A percentile compares a stretch with the other conserved stretches of the same genome.
These are phyloP conservation scores for Odontomyia ornata DNA, from an alignment of 2,888 invertebrate genomes.

Conservation along the genomic window DNA sequence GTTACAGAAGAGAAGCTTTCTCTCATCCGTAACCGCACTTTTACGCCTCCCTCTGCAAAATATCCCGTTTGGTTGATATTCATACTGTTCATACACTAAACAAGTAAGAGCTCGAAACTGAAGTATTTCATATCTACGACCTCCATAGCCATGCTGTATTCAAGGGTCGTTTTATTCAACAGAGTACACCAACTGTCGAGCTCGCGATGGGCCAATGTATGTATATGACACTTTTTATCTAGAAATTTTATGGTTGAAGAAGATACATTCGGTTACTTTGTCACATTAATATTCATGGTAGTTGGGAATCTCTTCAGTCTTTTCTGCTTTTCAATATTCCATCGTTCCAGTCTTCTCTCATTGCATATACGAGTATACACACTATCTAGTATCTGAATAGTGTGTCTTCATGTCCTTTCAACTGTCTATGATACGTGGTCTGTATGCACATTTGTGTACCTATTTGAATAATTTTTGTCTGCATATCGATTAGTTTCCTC, in stretches of 20 bases:
- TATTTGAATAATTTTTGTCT: slow-evolving; percentile 34
- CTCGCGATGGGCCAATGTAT: background rate
- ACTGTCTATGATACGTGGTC: background rate
- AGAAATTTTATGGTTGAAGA: slow-evolving; percentile 35
- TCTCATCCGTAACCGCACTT: background rate
- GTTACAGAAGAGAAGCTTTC: slow-evolving; percentile 9
- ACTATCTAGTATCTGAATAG: background rate
- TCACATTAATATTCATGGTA: slow-evolving; percentile 40
- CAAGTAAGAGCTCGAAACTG: background rate
- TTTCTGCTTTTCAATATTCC: background rate
- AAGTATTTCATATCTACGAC: slow-evolving; percentile 19
- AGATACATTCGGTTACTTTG: slow-evolving; percentile 33
- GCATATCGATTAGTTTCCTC: slow-evolving; percentile 27
- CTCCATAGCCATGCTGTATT: slow-evolving; percentile 19
- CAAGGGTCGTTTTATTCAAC: slow-evolving; percentile 14
- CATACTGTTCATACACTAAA: too few species aligned
- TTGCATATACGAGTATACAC: background rate
- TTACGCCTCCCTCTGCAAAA: background rate
- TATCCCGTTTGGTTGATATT: background rate
- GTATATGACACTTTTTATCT: slow-evolving; percentile 31
- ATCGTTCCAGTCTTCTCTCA: background rate
- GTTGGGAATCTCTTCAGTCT: slow-evolving; percentile 15
- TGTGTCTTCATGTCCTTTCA: background rate
- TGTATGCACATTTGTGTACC: slow-evolving; percentile 17
- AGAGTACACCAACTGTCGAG: background rate